Evolutionary conservation across 2,797 vertebrate genomes (phyloP), one percentile per base, ranked within the genome.

Genomic region (Pagetopsis macropterus): DNA sequence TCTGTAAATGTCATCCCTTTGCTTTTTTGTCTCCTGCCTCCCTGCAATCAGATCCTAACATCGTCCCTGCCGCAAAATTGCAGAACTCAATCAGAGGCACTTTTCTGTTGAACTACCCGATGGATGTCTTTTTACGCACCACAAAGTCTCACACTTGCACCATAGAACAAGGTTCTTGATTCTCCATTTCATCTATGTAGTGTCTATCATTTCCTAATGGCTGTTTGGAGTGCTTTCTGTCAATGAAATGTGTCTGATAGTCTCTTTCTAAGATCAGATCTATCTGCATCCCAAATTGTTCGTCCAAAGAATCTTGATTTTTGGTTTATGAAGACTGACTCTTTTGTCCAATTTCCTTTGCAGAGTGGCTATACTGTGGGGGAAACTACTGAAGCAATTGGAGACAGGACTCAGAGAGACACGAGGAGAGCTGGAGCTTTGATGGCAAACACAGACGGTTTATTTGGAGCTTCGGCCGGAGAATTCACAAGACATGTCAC

Each of bases 1-100:
- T 81, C 43, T 44, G 40, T 58, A 82, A 64, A 50, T 79, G 78
- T 78, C 56, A 57, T 70, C 27, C 13, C 19, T 8, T 43, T 12
- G 2, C 51, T 75, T 33, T 71, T 79, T 73, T 83, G 68, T 78
- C 75, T 71, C 58, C 21, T 74, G 27, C 41, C 65, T 80, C 66
- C 37, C 2, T 5, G 61, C 70, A 85, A 83, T 81, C 88, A 84
- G n/a, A 65, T 41, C 45, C 50, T 33, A 43, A 65, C 33, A 41
- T 76, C 23, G 17, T 67, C 61, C 48, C 48, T 67, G 41, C 51
- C 54, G 46, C 45, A 33, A 72, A 44, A 77, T 78, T 76, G 78
- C 59, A 76, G 52, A 87, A 65, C 81, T 82, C 74, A 79, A 84
- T 77, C 66, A 74, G 41, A 27, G 15, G 52, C 52, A 69, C 70